Conservation (phyloP, 2,888 invertebrate genomes). For the Dolichomitus sp. region DNA sequence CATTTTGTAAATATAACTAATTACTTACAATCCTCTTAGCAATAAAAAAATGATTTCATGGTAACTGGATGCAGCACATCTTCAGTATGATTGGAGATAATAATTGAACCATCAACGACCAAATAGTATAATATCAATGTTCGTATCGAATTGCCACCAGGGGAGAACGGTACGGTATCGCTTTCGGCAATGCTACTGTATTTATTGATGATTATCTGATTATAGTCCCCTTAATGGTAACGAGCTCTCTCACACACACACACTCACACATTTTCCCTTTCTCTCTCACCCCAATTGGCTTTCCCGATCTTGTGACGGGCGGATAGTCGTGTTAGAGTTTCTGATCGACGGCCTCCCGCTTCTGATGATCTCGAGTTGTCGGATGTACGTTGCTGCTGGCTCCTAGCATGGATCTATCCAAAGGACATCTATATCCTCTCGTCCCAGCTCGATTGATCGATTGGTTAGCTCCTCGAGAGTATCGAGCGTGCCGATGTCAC, state of each 20-base stretch:
- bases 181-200: slow-evolving; percentile 18
- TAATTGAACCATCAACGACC: background rate
- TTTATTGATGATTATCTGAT: slow-evolving; percentile 40
- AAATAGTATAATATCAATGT: background rate
- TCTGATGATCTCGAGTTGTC: slow-evolving; percentile 55
- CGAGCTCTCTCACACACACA: background rate
- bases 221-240: slow-evolving; percentile 28
- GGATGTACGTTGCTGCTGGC: slow-evolving; percentile 45
- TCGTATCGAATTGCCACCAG: background rate
- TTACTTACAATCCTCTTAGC: background rate
- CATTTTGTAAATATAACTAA: background rate
- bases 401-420: slow-evolving; percentile 38
- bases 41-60: background rate
- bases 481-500: slow-evolving; percentile 17
- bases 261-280: background rate
- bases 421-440: slow-evolving; percentile 2
- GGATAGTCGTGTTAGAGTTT: slow-evolving; percentile 48
- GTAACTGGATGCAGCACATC: background rate
- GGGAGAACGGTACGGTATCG: slow-evolving; percentile 1
- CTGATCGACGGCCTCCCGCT: slow-evolving; percentile 47
- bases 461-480: slow-evolving; percentile 8
- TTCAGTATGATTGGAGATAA: background rate
- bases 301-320: slow-evolving; percentile 63
- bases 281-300: slow-evolving; percentile 70
- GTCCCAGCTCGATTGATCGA: slow-evolving; percentile 40